These are phyloP conservation scores for Ypsolopha scabrella DNA, from an alignment of 2,888 invertebrate species.

Conservation along the genomic window DNA sequence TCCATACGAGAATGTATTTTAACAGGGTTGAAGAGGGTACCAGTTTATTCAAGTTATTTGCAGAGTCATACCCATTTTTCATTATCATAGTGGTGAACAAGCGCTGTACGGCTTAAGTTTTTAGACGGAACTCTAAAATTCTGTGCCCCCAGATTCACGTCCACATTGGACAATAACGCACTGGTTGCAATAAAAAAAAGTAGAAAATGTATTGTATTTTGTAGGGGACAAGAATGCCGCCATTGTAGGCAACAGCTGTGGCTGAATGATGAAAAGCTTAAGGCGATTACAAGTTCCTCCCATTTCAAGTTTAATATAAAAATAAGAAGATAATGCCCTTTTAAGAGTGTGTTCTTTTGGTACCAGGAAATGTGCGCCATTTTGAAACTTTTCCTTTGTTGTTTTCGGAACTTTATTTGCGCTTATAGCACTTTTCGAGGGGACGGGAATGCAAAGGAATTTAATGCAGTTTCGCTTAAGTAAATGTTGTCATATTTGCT, in stretches of 20 bases:
- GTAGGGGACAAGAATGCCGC: background rate
- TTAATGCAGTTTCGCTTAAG: background rate
- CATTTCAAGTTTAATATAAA: slow-evolving; percentile 56
- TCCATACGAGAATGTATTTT: too few relatives aligned
- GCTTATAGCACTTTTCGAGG: background rate
- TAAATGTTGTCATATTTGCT: background rate
- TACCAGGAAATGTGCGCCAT: slow-evolving; percentile 18
- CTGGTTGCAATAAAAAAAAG: slow-evolving; percentile 7
- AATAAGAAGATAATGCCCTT: slow-evolving; percentile 57
- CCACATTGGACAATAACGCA: slow-evolving; percentile 4
- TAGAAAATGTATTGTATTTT: slow-evolving; percentile 4
- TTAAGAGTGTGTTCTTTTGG: slow-evolving; percentile 44
- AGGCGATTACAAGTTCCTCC: slow-evolving; percentile 54
- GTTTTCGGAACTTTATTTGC: background rate
- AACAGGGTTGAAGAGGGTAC: too few relatives aligned
- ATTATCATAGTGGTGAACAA: too few relatives aligned
- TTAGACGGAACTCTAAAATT: too few relatives aligned
- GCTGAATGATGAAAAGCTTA: slow-evolving; percentile 57
- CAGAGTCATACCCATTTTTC: too few relatives aligned
- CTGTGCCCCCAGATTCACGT: too few relatives aligned
- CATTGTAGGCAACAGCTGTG: slow-evolving; percentile 40
- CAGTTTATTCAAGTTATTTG: too few relatives aligned
- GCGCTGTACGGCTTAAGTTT: too few relatives aligned
- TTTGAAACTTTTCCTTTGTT: slow-evolving; percentile 24
- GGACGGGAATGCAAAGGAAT: background rate